Evolutionary conservation across 2,113 vertebrate genomes (phyloP).

Genomic region (Pygoscelis adeliae): DNA sequence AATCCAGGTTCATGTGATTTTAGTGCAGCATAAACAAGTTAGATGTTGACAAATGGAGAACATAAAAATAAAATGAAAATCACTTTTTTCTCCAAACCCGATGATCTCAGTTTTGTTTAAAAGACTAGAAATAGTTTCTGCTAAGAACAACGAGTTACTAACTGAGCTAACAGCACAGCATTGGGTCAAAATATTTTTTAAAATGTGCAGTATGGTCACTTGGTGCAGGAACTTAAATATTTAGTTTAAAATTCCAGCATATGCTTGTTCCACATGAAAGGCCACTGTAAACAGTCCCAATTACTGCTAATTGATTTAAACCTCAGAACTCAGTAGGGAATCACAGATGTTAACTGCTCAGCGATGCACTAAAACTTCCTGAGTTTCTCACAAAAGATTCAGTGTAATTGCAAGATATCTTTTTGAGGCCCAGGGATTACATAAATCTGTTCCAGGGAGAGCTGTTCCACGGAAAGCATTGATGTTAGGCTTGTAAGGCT

Average conservation of each 20-base stretch:
- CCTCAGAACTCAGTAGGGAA: conserved; percentile 67
- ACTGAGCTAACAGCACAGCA: neutral
- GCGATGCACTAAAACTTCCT: conserved; percentile 55
- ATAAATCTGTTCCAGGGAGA: conserved; percentile 49
- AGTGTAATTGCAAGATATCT: conserved; percentile 39
- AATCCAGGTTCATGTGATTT: neutral
- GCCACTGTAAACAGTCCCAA: conserved; percentile 34
- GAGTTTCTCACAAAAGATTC: conserved; percentile 57
- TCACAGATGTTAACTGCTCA: conserved; percentile 68
- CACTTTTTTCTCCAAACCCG: neutral
- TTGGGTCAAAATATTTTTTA: neutral
- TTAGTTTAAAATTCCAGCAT: conserved; percentile 58
- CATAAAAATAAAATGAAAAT: neutral
- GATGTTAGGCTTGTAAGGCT: conserved; percentile 3
- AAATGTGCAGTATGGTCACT: neutral
- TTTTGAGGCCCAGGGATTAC: conserved; percentile 28
- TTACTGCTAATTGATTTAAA: conserved; percentile 75
- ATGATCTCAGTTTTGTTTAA: neutral
- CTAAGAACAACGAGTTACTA: neutral
- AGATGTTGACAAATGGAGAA: neutral
- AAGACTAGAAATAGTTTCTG: conserved; percentile 1
- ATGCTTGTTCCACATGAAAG: conserved; percentile 58
- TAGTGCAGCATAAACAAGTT: neutral
- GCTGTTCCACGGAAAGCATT: neutral
- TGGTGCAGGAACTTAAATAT: conserved; percentile 21